These are phyloP conservation scores for Brotula barbata DNA, from an alignment of 2,797 vertebrate genomes.

Conservation along the genomic window DNA sequence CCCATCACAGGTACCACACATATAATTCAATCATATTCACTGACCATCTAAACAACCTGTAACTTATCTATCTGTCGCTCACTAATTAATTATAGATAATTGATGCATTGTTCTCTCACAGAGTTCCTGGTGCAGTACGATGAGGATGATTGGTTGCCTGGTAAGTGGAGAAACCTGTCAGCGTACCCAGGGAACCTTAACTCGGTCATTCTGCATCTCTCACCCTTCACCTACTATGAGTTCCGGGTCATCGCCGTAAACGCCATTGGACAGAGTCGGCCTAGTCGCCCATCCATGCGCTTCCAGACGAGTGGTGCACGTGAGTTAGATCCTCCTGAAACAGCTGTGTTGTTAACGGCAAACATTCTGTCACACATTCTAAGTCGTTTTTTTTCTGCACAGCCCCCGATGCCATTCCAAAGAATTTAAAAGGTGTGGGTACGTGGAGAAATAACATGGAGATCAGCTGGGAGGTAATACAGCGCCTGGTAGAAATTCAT, in stretches of 20 bases:
- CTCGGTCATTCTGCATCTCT: constrained; percentile 87
- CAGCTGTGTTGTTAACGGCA: neutral
- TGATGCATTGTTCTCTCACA: constrained; percentile 53
- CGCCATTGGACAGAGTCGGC: constrained; percentile 89
- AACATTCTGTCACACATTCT: neutral
- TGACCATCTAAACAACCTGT: neutral
- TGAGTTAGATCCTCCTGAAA: constrained; percentile 71
- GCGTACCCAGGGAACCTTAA: constrained; percentile 89
- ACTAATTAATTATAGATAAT: neutral
- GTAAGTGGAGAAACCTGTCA: constrained; percentile 91
- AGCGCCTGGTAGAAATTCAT: neutral
- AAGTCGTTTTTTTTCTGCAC: constrained; percentile 47
- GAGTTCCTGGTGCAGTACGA: constrained; percentile 93
- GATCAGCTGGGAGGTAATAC: constrained; percentile 95
- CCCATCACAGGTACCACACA: constrained; percentile 86
- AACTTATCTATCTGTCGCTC: neutral
- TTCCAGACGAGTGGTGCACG: constrained; percentile 93
- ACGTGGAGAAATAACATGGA: constrained; percentile 97
- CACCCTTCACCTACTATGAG: constrained; percentile 92
- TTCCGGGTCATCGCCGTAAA: constrained; percentile 93
- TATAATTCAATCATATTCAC: neutral
- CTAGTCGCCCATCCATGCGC: constrained; percentile 86
- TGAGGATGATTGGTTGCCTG: constrained; percentile 89
- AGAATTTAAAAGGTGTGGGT: constrained; percentile 88
- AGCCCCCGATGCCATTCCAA: constrained; percentile 94